Base-by-base conservation (phyloP, 2,888 invertebrate species). In the Rutpela maculata region DNA sequence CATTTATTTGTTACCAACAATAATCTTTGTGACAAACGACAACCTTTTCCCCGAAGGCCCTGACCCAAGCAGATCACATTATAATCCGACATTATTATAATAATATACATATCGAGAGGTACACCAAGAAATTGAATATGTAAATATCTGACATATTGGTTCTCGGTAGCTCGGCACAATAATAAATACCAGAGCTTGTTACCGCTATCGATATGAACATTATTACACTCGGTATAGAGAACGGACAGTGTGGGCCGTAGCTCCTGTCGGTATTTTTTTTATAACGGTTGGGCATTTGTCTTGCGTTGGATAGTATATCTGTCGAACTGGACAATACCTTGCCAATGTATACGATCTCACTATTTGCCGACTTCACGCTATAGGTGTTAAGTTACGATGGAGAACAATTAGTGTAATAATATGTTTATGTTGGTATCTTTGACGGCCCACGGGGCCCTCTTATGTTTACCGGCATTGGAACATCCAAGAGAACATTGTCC, bases 361-460 rank as follows among this genome's bases (percentile, higher is more conserved):
- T 80, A 78, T 83, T 80, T 83, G 84, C 87, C 85, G 87, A 86
- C 87, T 87, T 84, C 83, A 79, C 87, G 84, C 87, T 84, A 86
- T 85, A 87, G 87, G 89, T 88, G 88, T 88, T 88, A 88, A 88
- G 86, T 89, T 88, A 88, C 87, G 87, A 86, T 84, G 83, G 81
- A 80, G 85, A 86, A 87, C 88, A 89, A 88, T 88, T 89, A 88
- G 87, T 84, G 86, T 87, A 86, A 88, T 88, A 88, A 87, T 87
- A 87, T 88, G 86, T 87, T 85, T 84, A 86, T 85, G 87, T 83
- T 84, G 82, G 84, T 83, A 85, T 83, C 82, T 18, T 19, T 17
- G 68, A 76, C 80, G 60, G 66, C 80, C 80, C 78, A 80, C 80
- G 76, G 62, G 66, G n/a, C 50, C 77, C 75, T 80, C 77, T 75